Conservation (phyloP, 2,113 vertebrate genomes). For the Cygnus atratus region DNA sequence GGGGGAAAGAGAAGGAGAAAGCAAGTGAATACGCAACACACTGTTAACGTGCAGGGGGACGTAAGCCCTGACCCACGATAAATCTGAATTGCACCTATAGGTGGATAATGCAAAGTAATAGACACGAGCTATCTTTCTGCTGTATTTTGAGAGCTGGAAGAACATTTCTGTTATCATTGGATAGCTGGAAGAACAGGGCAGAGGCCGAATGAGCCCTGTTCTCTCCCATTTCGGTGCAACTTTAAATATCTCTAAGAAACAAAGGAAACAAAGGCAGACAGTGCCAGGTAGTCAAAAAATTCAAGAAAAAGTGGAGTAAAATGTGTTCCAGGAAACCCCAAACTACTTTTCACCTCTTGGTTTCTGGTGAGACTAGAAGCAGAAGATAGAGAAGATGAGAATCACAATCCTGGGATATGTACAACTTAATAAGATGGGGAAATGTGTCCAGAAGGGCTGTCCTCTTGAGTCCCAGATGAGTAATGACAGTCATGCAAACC, state of each 20-base stretch:
- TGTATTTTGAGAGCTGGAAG: not conserved
- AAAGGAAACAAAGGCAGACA: not conserved
- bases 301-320: not conserved
- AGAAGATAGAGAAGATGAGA: not conserved
- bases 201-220: fast-evolving
- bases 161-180: fast-evolving
- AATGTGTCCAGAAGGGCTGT: not conserved
- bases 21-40: not conserved
- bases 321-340: fast-evolving
- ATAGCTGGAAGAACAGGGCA: not conserved
- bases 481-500: fast-evolving
- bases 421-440: not conserved
- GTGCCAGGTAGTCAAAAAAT: not conserved
- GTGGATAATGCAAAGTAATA: fast-evolving
- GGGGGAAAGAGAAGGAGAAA: not conserved
- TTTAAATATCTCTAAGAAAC: not conserved
- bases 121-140: not conserved
- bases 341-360: not conserved
- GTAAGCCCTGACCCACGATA: fast-evolving
- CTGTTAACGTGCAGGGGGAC: fast-evolving
- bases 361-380: not conserved
- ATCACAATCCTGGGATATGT: not conserved
- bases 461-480: not conserved
- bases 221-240: not conserved
- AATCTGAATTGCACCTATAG: fast-evolving